Percentiles rank a stretch among this genome's conserved stretches.
phyloP scores from a whole-genome alignment of 2,888 invertebrate genomes.

The Megamerina dolium region DNA sequence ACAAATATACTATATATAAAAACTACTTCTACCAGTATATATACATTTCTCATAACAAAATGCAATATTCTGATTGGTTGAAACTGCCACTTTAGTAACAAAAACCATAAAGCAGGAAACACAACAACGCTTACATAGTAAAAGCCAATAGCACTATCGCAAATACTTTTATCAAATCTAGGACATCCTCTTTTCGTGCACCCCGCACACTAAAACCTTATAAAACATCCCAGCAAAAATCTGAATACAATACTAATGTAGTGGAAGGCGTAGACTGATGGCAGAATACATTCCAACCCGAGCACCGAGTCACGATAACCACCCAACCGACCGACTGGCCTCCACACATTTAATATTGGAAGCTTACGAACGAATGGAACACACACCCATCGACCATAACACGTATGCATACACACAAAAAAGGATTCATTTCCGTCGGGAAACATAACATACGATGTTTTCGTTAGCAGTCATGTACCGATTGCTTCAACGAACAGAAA shows the following conservation, averaged over 20 bases:
- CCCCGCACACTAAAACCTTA: slow-evolving; percentile 30
- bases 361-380: slow-evolving; percentile 17
- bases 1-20: no score
- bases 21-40: no score
- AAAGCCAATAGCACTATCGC: slow-evolving; percentile 50
- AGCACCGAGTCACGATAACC: slow-evolving; percentile 20
- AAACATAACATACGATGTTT: slow-evolving; percentile 24
- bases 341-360: no score
- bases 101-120: slow-evolving; percentile 20
- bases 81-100: slow-evolving; percentile 25
- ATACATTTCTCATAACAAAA: no score
- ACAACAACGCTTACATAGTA: slow-evolving; percentile 19
- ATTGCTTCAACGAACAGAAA: slow-evolving; percentile 21
- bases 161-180: slow-evolving; percentile 49
- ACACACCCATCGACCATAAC: slow-evolving; percentile 21
- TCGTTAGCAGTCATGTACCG: slow-evolving; percentile 14
- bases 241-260: slow-evolving; percentile 20
- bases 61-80: slow-evolving; percentile 40
- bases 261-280: slow-evolving; percentile 31
- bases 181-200: slow-evolving; percentile 37
- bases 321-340: no score
- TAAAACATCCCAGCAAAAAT: slow-evolving; percentile 18
- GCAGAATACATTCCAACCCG: slow-evolving; percentile 21
- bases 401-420: no score
- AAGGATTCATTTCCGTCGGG: slow-evolving; percentile 33